Conservation (phyloP, 2,797 vertebrate species). For the Pseudochaenichthys georgianus region DNA sequence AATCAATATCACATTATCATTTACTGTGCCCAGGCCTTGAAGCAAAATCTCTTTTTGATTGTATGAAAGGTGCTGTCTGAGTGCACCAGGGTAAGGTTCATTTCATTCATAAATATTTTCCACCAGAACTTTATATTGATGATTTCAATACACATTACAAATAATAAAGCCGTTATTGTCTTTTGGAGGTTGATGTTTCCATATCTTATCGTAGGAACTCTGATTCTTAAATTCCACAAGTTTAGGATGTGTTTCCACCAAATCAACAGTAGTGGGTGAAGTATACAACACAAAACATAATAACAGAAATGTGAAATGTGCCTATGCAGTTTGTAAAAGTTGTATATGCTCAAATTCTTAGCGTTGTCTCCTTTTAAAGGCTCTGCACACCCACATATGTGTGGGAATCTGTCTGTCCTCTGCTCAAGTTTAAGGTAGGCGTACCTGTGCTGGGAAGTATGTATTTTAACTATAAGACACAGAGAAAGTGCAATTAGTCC, state of each 20-base stretch:
- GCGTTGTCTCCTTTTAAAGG: not conserved
- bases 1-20: constrained; percentile 64
- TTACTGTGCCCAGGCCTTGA: constrained; percentile 39
- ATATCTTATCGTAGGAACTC: not conserved
- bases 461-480: not conserved
- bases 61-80: constrained; percentile 30
- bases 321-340: not conserved
- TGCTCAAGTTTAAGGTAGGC: constrained; percentile 16
- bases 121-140: not conserved
- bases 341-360: constrained; percentile 1
- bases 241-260: not conserved
- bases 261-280: not conserved
- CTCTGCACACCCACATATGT: constrained; percentile 15
- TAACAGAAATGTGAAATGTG: not conserved
- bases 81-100: not conserved
- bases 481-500: not conserved
- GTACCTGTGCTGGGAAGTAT: constrained; percentile 30
- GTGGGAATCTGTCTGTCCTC: constrained; percentile 23
- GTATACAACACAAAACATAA: not conserved
- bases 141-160: not conserved
- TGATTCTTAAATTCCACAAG: not conserved
- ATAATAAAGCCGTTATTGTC: not conserved
- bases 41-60: constrained; percentile 40
- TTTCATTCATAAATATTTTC: constrained; percentile 24
- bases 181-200: not conserved